Evolutionary conservation across 1,140 invertebrate genomes (phyloP).

Genomic region (Panagrolaimus sp.): DNA sequence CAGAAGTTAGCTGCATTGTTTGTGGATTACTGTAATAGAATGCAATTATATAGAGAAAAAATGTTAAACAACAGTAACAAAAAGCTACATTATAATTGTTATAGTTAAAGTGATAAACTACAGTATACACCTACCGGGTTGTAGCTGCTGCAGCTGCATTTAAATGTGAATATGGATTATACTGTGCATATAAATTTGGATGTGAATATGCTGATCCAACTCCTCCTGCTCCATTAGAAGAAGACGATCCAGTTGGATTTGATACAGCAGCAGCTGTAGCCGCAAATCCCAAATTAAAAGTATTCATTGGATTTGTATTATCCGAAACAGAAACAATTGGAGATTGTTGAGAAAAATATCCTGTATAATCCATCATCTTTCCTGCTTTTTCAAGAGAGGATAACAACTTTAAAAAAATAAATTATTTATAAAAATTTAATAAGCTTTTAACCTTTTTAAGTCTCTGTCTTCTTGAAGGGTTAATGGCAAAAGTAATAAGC

Average conservation of each 20-base stretch:
- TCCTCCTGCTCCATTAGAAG: too few relatives aligned
- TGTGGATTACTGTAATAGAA: too few relatives aligned
- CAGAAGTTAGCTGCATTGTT: too few relatives aligned
- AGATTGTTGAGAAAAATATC: background rate
- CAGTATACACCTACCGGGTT: background rate
- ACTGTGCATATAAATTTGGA: slow-evolving; percentile 5
- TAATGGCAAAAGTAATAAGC: too few relatives aligned
- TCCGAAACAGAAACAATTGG: background rate
- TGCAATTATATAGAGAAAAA: too few relatives aligned
- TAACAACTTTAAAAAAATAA: too few relatives aligned
- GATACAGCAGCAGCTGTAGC: background rate
- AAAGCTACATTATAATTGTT: too few relatives aligned
- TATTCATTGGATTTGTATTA: slow-evolving; percentile 1
- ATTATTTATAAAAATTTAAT: too few relatives aligned
- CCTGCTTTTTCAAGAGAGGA: too few relatives aligned
- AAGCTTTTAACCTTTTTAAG: too few relatives aligned
- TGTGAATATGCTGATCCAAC: background rate
- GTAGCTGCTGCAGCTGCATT: background rate
- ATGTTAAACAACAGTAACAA: too few relatives aligned
- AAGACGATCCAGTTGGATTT: background rate
- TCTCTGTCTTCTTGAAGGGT: too few relatives aligned
- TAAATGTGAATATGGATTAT: slow-evolving; percentile 7
- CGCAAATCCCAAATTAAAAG: background rate
- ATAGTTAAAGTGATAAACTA: background rate
- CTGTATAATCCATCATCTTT: background rate